Evolutionary conservation across 2,797 vertebrate species (phyloP).

Genomic region (Molothrus aeneus): DNA sequence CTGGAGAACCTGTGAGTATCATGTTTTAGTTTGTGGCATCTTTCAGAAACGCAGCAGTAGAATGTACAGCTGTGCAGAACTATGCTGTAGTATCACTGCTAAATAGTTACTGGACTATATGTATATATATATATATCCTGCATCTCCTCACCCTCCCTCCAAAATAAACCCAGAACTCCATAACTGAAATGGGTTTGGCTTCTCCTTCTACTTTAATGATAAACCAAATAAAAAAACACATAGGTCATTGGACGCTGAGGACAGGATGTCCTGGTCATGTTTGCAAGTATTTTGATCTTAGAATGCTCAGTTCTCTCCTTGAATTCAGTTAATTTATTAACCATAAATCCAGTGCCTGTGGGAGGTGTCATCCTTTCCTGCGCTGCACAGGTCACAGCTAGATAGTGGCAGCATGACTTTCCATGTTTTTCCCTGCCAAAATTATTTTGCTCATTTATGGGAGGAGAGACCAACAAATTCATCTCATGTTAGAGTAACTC

Average conservation of each 20-base stretch:
- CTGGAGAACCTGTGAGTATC: conserved; percentile 93
- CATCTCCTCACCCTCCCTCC: background rate
- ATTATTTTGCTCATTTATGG: background rate
- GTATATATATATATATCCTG: background rate
- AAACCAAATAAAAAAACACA: background rate
- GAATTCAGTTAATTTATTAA: background rate
- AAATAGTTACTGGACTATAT: background rate
- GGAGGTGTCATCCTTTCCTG: background rate
- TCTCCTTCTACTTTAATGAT: background rate
- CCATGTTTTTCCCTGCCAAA: background rate
- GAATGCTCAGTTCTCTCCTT: background rate
- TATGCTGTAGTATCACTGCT: background rate
- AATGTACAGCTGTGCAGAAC: background rate
- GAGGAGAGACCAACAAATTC: background rate
- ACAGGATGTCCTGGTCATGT: background rate
- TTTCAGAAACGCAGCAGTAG: background rate
- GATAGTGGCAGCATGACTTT: background rate
- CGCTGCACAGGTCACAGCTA: background rate
- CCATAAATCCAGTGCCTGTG: background rate
- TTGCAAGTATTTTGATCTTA: background rate
- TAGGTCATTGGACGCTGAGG: background rate
- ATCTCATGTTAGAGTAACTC: background rate
- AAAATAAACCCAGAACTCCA: background rate
- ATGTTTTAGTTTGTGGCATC: background rate
- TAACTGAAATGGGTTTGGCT: background rate